Base-by-base conservation (phyloP, 2,113 vertebrate genomes). In the Pterocles burchelli region DNA sequence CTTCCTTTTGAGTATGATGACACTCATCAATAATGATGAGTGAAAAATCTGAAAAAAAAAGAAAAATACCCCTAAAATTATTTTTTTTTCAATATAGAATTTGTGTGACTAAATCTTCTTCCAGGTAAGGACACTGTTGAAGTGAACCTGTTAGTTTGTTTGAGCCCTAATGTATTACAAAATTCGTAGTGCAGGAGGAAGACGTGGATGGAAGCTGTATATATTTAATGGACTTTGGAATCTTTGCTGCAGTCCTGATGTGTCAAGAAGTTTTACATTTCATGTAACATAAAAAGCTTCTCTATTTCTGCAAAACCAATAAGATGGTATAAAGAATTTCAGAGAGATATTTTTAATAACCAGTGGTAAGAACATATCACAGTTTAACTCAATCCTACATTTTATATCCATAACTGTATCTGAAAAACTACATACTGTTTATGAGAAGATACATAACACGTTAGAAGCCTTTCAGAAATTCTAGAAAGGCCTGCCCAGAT, bases 1-100 rank as follows among this genome's bases (percentile, higher is more conserved):
- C 98, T 77, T 98, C 99, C 94, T 99, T 99, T 89, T 99, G 98
- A 48, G 99, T 99, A 97, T 99, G 99, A 96, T 99, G 99, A 73
- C 99, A 99, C 96, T 99, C 99, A 77, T 99, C 99, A 31, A 99
- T 99, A 67, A 99, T 97, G n/a, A 99, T 97, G 78, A 99, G 98
- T 12, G 99, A 98, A 97, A 99, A 98, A 86, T 98, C 99, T 99
- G 90, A 7, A 95, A 83, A 72, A 61, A 95, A 93, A 33, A 26
- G 62, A 26, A 25, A 75, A 76, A 43, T 17, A 33, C 6, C 6
- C 17, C 4, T 41, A 19, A 74, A 77, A 51, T 45, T 15, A 86
- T 77, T 63, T 94, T 78, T 85, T 48, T 81, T 91, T 63, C 79
- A 77, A 76, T 55, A 48, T 36, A 66, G 25, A 73, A 71, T 36